phyloP scores from a whole-genome alignment of 2,113 vertebrate genomes.

The Rhabdornis inornatus region DNA sequence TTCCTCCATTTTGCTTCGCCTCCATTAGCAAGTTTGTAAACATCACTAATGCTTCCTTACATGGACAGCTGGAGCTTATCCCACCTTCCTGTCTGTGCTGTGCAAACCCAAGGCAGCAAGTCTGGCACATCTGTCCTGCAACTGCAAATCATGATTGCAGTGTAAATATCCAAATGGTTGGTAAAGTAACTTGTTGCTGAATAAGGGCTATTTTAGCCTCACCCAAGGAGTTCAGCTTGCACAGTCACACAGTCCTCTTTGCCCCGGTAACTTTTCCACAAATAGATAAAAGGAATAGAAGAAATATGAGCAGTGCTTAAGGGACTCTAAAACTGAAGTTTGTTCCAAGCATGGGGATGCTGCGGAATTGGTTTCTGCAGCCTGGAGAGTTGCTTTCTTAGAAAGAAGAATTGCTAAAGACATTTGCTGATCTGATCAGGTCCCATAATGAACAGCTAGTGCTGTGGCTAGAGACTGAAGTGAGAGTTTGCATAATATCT shows the following conservation, averaged over 20 bases:
- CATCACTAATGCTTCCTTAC: background rate
- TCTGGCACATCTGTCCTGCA: background rate
- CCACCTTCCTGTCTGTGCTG: background rate
- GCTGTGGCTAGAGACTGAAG: background rate
- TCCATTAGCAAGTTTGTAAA: background rate
- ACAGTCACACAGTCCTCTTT: background rate
- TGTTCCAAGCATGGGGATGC: fast-evolving
- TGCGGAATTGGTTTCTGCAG: background rate
- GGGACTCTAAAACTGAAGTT: background rate
- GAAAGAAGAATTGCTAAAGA: background rate
- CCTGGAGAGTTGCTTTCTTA: background rate
- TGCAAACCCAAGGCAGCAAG: background rate
- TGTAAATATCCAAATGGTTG: background rate
- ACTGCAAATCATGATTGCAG: background rate
- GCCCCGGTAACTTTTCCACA: background rate
- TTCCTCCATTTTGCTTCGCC: background rate
- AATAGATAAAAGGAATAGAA: background rate
- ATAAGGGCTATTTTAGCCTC: background rate
- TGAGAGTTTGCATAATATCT: background rate
- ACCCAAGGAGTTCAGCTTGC: background rate
- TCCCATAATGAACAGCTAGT: background rate
- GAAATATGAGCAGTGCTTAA: background rate
- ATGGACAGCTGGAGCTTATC: background rate
- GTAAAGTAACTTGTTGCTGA: background rate
- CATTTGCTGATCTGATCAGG: background rate